Percentiles rank a stretch among this genome's conserved stretches.
Evolutionary conservation across 2,113 vertebrate genomes (phyloP).

Genomic region (Oncorhynchus keta): DNA sequence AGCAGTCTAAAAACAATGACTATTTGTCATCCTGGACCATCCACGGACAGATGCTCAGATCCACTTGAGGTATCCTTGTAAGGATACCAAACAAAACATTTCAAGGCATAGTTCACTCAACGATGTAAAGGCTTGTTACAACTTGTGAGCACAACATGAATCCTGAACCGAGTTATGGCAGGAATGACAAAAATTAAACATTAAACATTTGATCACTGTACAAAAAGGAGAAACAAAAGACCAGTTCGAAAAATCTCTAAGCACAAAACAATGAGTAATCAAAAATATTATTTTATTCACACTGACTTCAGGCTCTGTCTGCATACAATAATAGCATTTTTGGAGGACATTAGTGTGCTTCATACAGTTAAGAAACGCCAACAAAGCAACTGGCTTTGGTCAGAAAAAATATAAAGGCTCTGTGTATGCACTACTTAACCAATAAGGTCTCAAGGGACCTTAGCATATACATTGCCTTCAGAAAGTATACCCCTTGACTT

Average conservation of each 20-base stretch:
- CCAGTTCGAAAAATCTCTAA: too few relatives aligned
- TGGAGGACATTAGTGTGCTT: neutral
- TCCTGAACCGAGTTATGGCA: neutral
- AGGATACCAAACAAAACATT: neutral
- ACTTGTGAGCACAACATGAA: neutral
- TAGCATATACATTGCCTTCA: too few relatives aligned
- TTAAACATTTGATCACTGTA: neutral
- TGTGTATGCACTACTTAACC: neutral
- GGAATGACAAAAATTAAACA: neutral
- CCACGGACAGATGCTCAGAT: too few relatives aligned
- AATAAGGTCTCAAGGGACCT: too few relatives aligned
- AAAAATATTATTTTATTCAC: too few relatives aligned
- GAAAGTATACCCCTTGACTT: too few relatives aligned
- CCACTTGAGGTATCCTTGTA: too few relatives aligned
- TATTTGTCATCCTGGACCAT: too few relatives aligned
- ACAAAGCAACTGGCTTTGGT: neutral
- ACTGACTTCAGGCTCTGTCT: neutral
- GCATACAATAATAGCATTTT: neutral
- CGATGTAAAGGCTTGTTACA: slow-evolving; percentile 4
- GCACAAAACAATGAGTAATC: too few relatives aligned
- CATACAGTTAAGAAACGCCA: too few relatives aligned
- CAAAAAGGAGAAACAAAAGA: too few relatives aligned
- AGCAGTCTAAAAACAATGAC: too few relatives aligned
- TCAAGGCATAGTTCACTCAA: neutral
- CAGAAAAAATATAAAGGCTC: neutral